These are phyloP conservation scores for Papilio protenor DNA, from an alignment of 2,888 invertebrate species.

Conservation along the genomic window DNA sequence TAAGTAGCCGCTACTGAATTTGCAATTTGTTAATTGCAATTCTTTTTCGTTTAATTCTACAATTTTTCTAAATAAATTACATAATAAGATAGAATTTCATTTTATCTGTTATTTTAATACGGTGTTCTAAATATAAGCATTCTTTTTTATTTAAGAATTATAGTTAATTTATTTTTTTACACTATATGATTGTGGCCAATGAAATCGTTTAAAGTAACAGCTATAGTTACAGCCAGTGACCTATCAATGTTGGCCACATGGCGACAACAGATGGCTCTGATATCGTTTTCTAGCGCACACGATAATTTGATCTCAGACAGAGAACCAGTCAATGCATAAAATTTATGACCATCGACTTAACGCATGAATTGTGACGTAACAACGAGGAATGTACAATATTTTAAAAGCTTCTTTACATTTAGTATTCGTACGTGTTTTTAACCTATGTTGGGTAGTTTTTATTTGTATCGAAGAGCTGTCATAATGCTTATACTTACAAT, in stretches of 20 bases:
- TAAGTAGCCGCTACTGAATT: constrained; percentile 56
- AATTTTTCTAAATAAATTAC: too few species aligned
- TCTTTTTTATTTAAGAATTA: too few species aligned
- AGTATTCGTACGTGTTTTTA: too few species aligned
- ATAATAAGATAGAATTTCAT: too few species aligned
- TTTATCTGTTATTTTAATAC: too few species aligned
- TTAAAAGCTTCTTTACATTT: background rate
- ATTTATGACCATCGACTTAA: background rate
- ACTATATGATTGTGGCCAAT: background rate
- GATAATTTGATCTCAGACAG: constrained; percentile 57
- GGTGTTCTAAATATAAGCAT: too few species aligned
- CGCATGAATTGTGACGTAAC: background rate
- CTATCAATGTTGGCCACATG: constrained; percentile 44
- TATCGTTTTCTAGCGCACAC: constrained; percentile 54
- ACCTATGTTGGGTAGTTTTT: too few species aligned
- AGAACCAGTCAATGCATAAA: constrained; percentile 55
- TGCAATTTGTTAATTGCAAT: constrained; percentile 9
- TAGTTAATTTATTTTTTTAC: background rate
- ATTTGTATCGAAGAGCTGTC: too few species aligned
- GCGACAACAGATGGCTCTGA: constrained; percentile 51
- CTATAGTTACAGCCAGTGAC: constrained; percentile 33
- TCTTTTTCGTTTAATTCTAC: background rate
- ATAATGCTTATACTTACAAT: background rate
- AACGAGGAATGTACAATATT: background rate
- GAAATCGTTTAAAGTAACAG: constrained; percentile 34